Base-by-base conservation (phyloP, 2,797 vertebrate genomes). In the Silurus lanzhouensis region DNA sequence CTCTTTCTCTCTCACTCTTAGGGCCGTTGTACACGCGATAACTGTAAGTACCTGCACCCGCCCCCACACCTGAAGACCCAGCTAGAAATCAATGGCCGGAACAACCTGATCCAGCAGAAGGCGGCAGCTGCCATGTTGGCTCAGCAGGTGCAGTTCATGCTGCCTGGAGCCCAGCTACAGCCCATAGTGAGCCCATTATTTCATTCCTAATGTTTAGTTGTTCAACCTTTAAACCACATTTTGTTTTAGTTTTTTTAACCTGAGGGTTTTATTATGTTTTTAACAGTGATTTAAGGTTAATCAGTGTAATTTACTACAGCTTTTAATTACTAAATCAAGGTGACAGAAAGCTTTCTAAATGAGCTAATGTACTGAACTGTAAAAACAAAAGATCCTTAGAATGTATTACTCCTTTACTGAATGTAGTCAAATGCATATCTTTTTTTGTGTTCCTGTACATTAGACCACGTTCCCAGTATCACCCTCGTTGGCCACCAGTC, bases 81-180 rank as follows among this genome's bases (percentile, higher is more conserved):
- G 91, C 96, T 99, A 90, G 98, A 99, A 93, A 97, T 99, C 91
- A 99, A 99, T 86, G 98, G 98, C 87, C 95, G 97, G 87, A 98
- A 98, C 96, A 99, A 98, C 94, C 96, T 99, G 93, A 99, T 99
- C 93, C 98, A 99, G 93, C 98, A 99, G 93, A 99, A 98, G 95
- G 97, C 97, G 0, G 96, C 96, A 0, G 97, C 97, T 22, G 97
- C 96, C 93, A 99, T 99, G 98, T 96, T 99, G 88, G 95, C 98
- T 90, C 98, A 99, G 93, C 98, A 99, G 91, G 98, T 99, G 97
- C 98, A 98, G 92, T 96, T 98, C 93, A 97, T 99, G 96, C 92
- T 99, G 77, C 97, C 98, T 0, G 97, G 97, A 88, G 91, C 96
- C 22, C 97, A 97, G 88, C 94, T 99, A 93, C 96, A 98, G 93